These are phyloP conservation scores for Brachyopa scutellaris DNA, from an alignment of 2,888 invertebrate species.

Conservation along the genomic window DNA sequence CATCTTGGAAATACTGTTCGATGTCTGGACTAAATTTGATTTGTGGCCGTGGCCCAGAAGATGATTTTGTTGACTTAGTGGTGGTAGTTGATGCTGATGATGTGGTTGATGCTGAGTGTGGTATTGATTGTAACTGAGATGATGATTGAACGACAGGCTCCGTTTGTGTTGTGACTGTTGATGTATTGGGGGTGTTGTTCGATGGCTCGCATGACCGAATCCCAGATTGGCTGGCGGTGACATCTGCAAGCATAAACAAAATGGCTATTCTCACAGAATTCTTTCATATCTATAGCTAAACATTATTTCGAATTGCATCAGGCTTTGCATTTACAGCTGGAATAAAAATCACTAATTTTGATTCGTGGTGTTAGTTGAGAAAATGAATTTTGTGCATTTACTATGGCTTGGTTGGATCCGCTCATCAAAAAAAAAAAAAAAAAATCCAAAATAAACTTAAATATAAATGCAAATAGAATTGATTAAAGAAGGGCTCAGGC, in stretches of 20 bases:
- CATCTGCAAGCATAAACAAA: constrained; percentile 83
- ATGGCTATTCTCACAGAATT: neutral
- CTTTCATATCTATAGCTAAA: neutral
- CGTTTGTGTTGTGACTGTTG: constrained; percentile 85
- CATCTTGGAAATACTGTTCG: constrained; percentile 85
- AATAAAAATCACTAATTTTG: constrained; percentile 36
- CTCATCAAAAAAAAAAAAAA: constrained; percentile 60
- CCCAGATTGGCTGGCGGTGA: constrained; percentile 83
- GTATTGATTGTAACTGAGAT: constrained; percentile 87
- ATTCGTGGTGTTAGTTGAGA: constrained; percentile 62
- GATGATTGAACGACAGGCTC: constrained; percentile 88
- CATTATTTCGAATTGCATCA: constrained; percentile 55
- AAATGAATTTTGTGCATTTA: constrained; percentile 63
- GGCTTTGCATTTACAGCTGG: constrained; percentile 65
- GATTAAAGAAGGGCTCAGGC: constrained; percentile 75
- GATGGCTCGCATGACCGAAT: constrained; percentile 76
- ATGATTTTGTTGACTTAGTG: constrained; percentile 85
- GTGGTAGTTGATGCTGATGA: constrained; percentile 83
- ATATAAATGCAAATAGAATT: constrained; percentile 58
- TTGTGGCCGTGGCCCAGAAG: constrained; percentile 81
- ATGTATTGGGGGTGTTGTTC: constrained; percentile 83
- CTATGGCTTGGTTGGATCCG: constrained; percentile 51
- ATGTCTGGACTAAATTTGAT: constrained; percentile 82
- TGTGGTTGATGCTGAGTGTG: constrained; percentile 83
- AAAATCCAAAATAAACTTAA: constrained; percentile 20